phyloP scores from a whole-genome alignment of 1,140 invertebrate species.

The Drosophila eugracilis region DNA sequence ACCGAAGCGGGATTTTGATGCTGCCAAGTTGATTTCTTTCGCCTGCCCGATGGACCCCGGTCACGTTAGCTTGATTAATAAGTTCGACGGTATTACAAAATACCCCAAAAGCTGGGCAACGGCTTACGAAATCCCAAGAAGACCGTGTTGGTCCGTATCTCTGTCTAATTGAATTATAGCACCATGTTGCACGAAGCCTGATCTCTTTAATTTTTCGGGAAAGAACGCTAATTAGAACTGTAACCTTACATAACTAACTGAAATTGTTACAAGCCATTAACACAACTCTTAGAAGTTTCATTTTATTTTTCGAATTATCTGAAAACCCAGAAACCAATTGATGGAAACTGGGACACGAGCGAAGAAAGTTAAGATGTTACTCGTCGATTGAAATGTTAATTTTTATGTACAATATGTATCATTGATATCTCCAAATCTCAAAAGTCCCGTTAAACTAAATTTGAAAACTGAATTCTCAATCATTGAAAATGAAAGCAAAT shows the following conservation, averaged over 20 bases:
- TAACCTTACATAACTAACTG: background rate
- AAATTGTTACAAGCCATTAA: background rate
- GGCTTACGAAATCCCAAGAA: slow-evolving; percentile 57
- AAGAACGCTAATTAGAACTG: slow-evolving; percentile 9
- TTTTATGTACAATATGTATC: background rate
- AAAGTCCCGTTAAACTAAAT: no score
- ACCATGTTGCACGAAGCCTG: slow-evolving; percentile 1
- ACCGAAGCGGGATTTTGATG: slow-evolving; percentile 33
- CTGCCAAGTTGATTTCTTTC: slow-evolving; percentile 66
- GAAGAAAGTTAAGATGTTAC: background rate
- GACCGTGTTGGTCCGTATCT: slow-evolving; percentile 2
- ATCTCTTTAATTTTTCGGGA: background rate
- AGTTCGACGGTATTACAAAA: slow-evolving; percentile 69
- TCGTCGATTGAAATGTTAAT: background rate
- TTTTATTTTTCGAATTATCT: no score
- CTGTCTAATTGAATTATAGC: slow-evolving; percentile 41
- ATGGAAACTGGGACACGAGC: background rate
- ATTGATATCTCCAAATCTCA: background rate
- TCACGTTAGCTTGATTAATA: slow-evolving; percentile 80
- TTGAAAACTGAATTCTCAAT: no score
- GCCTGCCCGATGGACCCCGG: slow-evolving; percentile 43
- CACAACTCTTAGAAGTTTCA: background rate
- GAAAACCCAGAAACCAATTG: no score
- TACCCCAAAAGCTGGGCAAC: slow-evolving; percentile 50
- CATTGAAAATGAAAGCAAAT: no score